These are phyloP conservation scores for Hepsetus odoe DNA, from an alignment of 2,113 vertebrate genomes.

Conservation along the genomic window DNA sequence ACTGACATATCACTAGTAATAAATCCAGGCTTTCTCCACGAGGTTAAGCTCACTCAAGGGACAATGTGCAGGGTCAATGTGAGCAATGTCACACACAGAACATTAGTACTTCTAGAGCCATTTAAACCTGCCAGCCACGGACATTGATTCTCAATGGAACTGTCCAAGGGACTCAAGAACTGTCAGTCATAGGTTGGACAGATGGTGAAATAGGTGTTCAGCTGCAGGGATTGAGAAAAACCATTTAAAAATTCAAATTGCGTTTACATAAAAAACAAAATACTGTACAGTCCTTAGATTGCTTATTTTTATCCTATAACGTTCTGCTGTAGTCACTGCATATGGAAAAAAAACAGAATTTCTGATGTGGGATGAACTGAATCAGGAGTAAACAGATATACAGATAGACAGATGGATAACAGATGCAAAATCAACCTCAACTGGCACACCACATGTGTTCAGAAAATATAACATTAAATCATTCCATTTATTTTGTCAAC, in stretches of 20 bases:
- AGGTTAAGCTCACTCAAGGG: conserved; percentile 18
- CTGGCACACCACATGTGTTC: no score
- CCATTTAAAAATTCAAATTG: neutral
- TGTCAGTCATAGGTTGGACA: neutral
- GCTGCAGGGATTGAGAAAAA: neutral
- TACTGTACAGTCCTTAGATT: neutral
- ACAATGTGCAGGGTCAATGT: neutral
- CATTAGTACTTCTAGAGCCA: neutral
- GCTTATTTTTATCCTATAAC: no score
- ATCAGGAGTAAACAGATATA: no score
- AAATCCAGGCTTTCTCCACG: neutral
- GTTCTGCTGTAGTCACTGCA: no score
- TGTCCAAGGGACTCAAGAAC: neutral
- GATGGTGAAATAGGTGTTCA: neutral
- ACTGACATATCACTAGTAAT: neutral
- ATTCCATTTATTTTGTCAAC: no score
- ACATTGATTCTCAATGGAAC: neutral
- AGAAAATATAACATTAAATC: no score
- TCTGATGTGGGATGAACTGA: no score
- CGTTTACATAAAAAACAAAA: neutral
- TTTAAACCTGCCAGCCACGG: neutral
- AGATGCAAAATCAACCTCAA: no score
- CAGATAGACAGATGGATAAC: no score
- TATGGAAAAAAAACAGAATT: no score
- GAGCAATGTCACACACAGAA: neutral